Conservation (phyloP, 1,140 invertebrate genomes). For the Diploscapter pachys region DNA sequence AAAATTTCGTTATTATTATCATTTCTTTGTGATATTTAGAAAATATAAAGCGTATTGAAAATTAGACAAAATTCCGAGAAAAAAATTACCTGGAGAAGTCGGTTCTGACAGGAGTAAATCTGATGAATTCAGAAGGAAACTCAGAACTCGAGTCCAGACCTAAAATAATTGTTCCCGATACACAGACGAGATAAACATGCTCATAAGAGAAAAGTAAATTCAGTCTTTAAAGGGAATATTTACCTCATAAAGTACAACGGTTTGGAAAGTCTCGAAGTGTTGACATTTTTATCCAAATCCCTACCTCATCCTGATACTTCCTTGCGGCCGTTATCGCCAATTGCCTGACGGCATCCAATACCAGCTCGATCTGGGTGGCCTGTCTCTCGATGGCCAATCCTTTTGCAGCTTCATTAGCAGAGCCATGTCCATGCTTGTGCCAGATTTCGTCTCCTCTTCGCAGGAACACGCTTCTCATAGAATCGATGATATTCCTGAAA, state of each 20-base stretch:
- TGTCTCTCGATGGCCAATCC: conserved; percentile 27
- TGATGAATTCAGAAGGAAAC: conserved; percentile 32
- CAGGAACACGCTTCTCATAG: conserved; percentile 34
- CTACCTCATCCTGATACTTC: conserved; percentile 40
- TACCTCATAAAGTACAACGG: too few relatives aligned
- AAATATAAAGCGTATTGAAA: conserved; percentile 2
- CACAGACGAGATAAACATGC: too few relatives aligned
- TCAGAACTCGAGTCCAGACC: conserved; percentile 35
- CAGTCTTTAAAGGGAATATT: too few relatives aligned
- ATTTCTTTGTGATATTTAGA: neutral
- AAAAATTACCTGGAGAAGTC: conserved; percentile 10
- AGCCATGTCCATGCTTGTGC: too few relatives aligned
- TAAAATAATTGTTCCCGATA: neutral
- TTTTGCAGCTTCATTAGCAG: conserved; percentile 5
- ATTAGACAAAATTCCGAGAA: neutral
- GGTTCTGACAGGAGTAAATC: conserved; percentile 36
- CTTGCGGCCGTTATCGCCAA: conserved; percentile 23
- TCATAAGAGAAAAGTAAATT: too few relatives aligned
- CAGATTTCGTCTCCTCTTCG: conserved; percentile 6
- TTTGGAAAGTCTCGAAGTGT: neutral
- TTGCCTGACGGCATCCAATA: conserved; percentile 25
- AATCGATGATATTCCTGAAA: conserved; percentile 32
- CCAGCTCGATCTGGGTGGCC: conserved; percentile 27
- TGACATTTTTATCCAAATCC: neutral
- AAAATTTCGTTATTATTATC: neutral